phyloP scores from a whole-genome alignment of 2,888 invertebrate species.

The Quadriops clusia region DNA sequence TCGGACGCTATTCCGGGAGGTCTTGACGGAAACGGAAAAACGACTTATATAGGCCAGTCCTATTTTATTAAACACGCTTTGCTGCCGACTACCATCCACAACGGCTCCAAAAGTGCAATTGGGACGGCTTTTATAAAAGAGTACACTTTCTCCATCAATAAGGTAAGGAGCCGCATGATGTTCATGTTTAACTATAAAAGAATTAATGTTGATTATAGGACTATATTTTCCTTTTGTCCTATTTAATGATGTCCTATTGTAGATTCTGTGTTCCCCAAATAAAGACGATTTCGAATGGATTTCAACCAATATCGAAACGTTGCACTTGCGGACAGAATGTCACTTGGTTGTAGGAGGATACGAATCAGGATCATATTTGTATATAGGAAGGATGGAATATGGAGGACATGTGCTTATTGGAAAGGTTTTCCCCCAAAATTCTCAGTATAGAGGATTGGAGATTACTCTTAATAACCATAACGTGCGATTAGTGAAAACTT shows the following conservation, averaged over 20 bases:
- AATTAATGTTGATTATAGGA: background rate
- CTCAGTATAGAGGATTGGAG: too few relatives aligned
- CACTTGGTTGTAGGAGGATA: constrained; percentile 1
- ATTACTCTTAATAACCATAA: too few relatives aligned
- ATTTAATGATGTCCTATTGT: background rate
- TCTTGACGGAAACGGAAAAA: constrained; percentile 5
- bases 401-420: background rate
- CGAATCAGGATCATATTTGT: background rate
- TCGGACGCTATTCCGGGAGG: constrained; percentile 13
- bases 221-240: background rate
- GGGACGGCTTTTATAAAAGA: too few relatives aligned
- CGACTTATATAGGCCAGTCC: constrained; percentile 13
- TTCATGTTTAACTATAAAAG: background rate
- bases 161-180: background rate
- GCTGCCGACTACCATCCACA: background rate
- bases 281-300: background rate
- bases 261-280: constrained; percentile 1
- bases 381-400: background rate
- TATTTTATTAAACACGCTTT: background rate
- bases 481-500: too few relatives aligned
- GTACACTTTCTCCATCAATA: background rate
- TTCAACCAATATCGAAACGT: background rate
- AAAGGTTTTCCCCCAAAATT: background rate
- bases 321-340: background rate
- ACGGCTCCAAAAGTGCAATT: too few relatives aligned